Conservation (phyloP, 2,888 invertebrate species). For the Limnephilus marmoratus region DNA sequence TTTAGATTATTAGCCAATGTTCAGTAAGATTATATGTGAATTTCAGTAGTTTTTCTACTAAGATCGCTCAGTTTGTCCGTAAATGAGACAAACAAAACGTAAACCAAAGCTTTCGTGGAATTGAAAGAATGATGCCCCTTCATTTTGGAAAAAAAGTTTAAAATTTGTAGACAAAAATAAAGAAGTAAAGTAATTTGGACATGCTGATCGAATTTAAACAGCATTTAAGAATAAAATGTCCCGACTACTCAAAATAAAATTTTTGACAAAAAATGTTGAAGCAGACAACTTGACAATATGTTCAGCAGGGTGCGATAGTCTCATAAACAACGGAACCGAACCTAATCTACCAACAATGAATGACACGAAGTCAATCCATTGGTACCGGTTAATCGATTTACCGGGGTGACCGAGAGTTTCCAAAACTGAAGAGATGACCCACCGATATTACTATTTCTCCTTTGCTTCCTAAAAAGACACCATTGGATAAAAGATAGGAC, state of each 20-base stretch:
- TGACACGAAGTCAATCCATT: conserved; percentile 23
- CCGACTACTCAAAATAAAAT: background rate
- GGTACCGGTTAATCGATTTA: conserved; percentile 30
- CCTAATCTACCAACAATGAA: conserved; percentile 33
- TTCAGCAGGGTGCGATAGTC: conserved; percentile 15
- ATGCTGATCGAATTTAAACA: background rate
- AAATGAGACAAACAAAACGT: background rate
- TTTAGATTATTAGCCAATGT: no score
- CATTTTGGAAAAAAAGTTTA: no score
- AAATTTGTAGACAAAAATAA: background rate
- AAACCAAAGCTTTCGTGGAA: background rate
- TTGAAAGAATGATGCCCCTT: background rate
- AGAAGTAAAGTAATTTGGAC: background rate
- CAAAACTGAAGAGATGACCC: conserved; percentile 21
- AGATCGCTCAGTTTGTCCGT: background rate
- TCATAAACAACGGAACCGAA: background rate
- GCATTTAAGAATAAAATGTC: background rate
- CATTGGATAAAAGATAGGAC: background rate
- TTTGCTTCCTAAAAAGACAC: background rate
- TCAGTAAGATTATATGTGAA: background rate
- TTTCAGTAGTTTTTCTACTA: background rate
- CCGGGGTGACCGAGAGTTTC: background rate
- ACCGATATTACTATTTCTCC: conserved; percentile 24
- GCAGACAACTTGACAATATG: conserved; percentile 13
- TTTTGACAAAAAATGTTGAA: background rate